phyloP scores from a whole-genome alignment of 1,140 invertebrate species.

The Tachypleus tridentatus region DNA sequence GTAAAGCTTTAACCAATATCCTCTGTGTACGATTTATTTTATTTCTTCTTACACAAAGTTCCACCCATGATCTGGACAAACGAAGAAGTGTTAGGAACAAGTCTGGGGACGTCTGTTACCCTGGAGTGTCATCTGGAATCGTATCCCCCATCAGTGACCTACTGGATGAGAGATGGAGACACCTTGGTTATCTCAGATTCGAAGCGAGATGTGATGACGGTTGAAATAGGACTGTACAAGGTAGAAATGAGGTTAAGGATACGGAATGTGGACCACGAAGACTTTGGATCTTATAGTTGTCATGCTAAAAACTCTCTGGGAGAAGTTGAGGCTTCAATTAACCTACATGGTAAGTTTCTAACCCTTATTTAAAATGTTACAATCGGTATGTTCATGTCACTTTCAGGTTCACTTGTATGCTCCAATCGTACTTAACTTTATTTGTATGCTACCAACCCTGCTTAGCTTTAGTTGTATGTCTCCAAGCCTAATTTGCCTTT shows the following conservation, averaged over 20 bases:
- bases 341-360: slow-evolving; percentile 47
- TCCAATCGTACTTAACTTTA: too few species aligned
- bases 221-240: neutral
- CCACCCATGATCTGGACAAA: slow-evolving; percentile 36
- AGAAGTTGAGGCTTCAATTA: slow-evolving; percentile 77
- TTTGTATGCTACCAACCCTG: too few species aligned
- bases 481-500: too few species aligned
- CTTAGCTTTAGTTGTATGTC: too few species aligned
- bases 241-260: slow-evolving; percentile 8
- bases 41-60: slow-evolving; percentile 24
- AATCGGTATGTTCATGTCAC: too few species aligned
- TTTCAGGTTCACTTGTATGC: too few species aligned
- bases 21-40: too few species aligned
- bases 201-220: slow-evolving; percentile 6
- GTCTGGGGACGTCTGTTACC: slow-evolving; percentile 29
- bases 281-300: slow-evolving; percentile 81
- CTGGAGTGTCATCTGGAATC: slow-evolving; percentile 33
- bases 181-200: slow-evolving; percentile 4
- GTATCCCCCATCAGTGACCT: slow-evolving; percentile 15
- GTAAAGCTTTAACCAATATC: too few species aligned
- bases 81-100: slow-evolving; percentile 33
- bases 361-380: too few species aligned
- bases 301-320: slow-evolving; percentile 82
- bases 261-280: slow-evolving; percentile 29
- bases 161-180: slow-evolving; percentile 12